Conservation (phyloP, 2,797 vertebrate species). For the Hydrolagus colliei region DNA sequence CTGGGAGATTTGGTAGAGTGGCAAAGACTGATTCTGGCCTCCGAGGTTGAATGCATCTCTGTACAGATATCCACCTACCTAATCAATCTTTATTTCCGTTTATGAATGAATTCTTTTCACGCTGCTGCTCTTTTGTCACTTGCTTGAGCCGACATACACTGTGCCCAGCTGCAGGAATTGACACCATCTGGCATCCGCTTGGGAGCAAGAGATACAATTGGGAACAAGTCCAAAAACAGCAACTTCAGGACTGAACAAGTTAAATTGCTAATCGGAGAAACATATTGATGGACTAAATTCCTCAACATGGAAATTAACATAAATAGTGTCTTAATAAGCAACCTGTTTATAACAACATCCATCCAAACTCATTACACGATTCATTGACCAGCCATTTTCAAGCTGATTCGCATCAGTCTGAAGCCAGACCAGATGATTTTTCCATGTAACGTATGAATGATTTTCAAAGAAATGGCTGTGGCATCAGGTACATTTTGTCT, state of each 20-base stretch:
- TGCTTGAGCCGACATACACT: not conserved
- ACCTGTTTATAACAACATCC: conserved; percentile 27
- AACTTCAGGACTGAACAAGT: conserved; percentile 7
- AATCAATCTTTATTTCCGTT: not conserved
- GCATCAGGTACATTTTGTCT: not conserved
- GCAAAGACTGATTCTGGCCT: too few relatives aligned
- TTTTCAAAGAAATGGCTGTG: not conserved
- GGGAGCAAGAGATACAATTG: not conserved
- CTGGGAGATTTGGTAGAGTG: too few relatives aligned
- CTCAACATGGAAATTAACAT: conserved; percentile 29
- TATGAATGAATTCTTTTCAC: conserved; percentile 4
- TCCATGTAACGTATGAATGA: conserved; percentile 10
- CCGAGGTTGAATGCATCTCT: not conserved
- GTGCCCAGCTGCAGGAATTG: not conserved
- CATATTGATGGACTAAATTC: conserved; percentile 30
- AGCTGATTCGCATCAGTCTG: not conserved
- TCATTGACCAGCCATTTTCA: conserved; percentile 20
- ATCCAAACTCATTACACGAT: conserved; percentile 26
- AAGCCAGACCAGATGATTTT: conserved; percentile 3
- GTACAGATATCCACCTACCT: not conserved
- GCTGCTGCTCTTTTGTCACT: not conserved
- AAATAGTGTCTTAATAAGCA: conserved; percentile 31
- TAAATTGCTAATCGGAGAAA: conserved; percentile 28
- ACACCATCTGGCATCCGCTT: conserved; percentile 7
- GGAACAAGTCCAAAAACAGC: conserved; percentile 2